A percentile compares a stretch with the other conserved stretches of the same genome.
Evolutionary conservation across 2,888 invertebrate species (phyloP).

Genomic region (Volucella bombylans): DNA sequence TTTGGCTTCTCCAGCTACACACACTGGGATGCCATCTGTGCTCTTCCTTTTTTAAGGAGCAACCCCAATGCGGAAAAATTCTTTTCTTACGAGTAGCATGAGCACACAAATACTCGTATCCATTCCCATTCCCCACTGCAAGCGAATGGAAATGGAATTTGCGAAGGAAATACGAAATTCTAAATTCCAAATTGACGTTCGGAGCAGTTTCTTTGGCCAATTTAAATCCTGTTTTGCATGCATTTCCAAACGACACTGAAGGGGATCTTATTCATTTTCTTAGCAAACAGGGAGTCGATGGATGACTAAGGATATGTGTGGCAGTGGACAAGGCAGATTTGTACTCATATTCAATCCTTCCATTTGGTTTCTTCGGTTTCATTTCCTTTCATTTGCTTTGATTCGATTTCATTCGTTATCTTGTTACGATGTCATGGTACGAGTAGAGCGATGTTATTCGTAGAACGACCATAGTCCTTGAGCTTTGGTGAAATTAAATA

Average conservation of each 20-base stretch:
- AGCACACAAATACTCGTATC: too few species aligned
- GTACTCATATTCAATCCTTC: background rate
- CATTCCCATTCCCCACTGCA: background rate
- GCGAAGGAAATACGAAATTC: background rate
- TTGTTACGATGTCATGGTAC: background rate
- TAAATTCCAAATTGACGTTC: conserved; percentile 6
- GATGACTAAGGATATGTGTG: background rate
- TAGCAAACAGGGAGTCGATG: background rate
- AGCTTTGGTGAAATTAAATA: too few species aligned
- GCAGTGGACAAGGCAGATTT: background rate
- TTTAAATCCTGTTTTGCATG: conserved; percentile 49
- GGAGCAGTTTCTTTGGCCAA: conserved; percentile 23
- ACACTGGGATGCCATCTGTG: conserved; percentile 7
- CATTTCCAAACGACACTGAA: conserved; percentile 7
- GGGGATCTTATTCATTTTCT: conserved; percentile 5
- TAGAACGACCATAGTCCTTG: too few species aligned
- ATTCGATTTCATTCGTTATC: conserved; percentile 7
- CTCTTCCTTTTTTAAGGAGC: background rate
- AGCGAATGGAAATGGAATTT: conserved; percentile 22
- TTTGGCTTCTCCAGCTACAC: too few species aligned
- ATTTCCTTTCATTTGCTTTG: too few species aligned
- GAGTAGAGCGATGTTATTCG: too few species aligned
- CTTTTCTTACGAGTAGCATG: conserved; percentile 1
- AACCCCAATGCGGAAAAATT: conserved; percentile 6
- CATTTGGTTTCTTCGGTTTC: too few species aligned